phyloP scores from a whole-genome alignment of 2,797 vertebrate genomes.

The Xiphorhynchus erythropygius region DNA sequence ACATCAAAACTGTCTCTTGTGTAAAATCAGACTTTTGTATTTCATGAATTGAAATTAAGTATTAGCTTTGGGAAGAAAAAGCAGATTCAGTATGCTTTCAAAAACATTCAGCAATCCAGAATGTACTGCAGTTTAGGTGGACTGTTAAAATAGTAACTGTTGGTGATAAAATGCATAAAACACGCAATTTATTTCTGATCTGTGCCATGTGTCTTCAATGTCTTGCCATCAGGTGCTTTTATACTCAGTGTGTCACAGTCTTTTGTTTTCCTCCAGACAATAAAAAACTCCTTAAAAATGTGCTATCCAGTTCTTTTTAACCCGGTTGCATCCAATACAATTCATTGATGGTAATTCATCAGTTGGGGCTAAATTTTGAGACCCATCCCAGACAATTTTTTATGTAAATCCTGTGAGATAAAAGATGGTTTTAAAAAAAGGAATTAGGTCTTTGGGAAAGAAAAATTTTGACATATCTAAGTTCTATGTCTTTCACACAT shows the following conservation, averaged over 20 bases:
- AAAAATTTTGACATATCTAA: background rate
- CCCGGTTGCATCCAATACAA: rapidly evolving
- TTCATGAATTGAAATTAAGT: background rate
- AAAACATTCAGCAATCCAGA: background rate
- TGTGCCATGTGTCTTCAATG: rapidly evolving
- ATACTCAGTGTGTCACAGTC: background rate
- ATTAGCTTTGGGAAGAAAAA: background rate
- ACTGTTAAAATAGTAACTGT: background rate
- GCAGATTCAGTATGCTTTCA: rapidly evolving
- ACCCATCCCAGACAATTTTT: background rate
- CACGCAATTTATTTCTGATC: background rate
- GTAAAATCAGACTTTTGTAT: background rate
- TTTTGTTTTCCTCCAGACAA: background rate
- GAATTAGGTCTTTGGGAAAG: background rate
- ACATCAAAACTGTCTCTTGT: background rate
- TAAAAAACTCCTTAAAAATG: rapidly evolving
- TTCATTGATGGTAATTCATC: background rate
- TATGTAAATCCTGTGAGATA: background rate
- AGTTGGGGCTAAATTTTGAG: background rate
- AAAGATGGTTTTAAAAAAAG: rapidly evolving
- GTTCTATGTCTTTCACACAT: rapidly evolving
- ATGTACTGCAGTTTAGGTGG: background rate
- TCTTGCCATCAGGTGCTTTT: background rate
- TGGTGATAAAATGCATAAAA: background rate
- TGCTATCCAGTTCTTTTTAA: background rate